Percentiles rank a stretch among this genome's conserved stretches.
Evolutionary conservation across 1,140 invertebrate genomes (phyloP).

Genomic region (Nomia melanderi): DNA sequence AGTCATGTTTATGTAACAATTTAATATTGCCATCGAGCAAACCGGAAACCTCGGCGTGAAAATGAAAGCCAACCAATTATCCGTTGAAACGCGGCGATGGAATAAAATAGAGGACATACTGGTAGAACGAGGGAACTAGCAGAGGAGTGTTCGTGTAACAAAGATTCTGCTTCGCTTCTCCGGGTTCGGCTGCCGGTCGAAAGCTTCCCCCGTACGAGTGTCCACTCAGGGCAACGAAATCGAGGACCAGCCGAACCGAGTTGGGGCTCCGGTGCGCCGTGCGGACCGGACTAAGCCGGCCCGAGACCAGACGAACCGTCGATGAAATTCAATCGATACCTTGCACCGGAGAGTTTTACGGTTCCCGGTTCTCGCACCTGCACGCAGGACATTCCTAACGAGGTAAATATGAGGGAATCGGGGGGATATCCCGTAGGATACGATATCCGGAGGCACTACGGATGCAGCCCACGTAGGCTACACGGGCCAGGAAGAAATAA

Average conservation of each 20-base stretch:
- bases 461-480: slow-evolving; percentile 61
- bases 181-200: too few species aligned
- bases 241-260: slow-evolving; percentile 7
- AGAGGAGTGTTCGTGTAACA: too few species aligned
- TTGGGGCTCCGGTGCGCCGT: neutral
- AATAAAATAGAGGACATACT: too few species aligned
- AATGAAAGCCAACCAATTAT: too few species aligned
- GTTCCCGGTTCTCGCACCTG: slow-evolving; percentile 40
- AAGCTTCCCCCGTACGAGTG: slow-evolving; percentile 5
- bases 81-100: too few species aligned
- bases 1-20: too few species aligned
- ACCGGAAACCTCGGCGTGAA: too few species aligned
- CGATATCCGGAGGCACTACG: slow-evolving; percentile 36
- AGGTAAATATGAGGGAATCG: slow-evolving; percentile 64
- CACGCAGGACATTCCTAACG: slow-evolving; percentile 61
- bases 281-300: neutral
- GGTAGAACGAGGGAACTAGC: too few species aligned
- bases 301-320: slow-evolving; percentile 8
- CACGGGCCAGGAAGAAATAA: slow-evolving; percentile 57
- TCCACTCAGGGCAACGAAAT: neutral
- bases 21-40: too few species aligned
- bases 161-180: too few species aligned
- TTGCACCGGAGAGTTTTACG: neutral
- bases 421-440: slow-evolving; percentile 38
- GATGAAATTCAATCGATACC: slow-evolving; percentile 52